Percentiles rank a stretch among this genome's conserved stretches.
phyloP scores from a whole-genome alignment of 1,140 invertebrate species.

The Reticulitermes speratus region DNA sequence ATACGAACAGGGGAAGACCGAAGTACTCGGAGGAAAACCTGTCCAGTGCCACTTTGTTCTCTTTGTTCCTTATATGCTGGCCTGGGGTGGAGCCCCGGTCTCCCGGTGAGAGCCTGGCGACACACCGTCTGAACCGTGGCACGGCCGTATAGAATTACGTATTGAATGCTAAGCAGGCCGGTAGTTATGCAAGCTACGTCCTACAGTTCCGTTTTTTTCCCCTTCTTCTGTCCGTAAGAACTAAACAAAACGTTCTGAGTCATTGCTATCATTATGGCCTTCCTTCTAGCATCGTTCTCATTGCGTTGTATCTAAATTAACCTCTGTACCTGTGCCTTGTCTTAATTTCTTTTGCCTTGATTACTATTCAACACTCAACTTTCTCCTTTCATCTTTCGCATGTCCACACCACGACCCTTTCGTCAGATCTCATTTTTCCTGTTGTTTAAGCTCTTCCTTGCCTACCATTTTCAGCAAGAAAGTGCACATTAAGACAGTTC shows the following conservation, averaged over 20 bases:
- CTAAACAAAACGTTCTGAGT: slow-evolving; percentile 7
- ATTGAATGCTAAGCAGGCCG: background rate
- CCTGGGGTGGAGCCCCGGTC: no score
- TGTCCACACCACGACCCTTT: background rate
- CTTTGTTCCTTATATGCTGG: no score
- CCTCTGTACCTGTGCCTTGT: background rate
- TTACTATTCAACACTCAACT: slow-evolving; percentile 4
- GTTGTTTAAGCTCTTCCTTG: background rate
- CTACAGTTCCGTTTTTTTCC: background rate
- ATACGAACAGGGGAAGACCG: no score
- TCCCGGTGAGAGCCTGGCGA: no score
- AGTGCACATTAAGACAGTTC: background rate
- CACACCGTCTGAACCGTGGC: no score
- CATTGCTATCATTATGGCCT: slow-evolving; percentile 1
- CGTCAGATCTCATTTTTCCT: background rate
- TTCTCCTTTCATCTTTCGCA: background rate
- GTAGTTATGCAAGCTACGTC: background rate
- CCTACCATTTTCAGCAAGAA: background rate
- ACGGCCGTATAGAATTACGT: background rate
- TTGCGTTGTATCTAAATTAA: background rate
- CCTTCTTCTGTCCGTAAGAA: background rate
- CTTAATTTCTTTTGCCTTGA: slow-evolving; percentile 8
- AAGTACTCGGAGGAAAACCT: no score
- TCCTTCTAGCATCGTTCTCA: background rate
- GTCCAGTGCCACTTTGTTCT: no score